A percentile compares a stretch with the other conserved stretches of the same genome.
phyloP scores from a whole-genome alignment of 2,888 invertebrate species.

The Gandaritis pyraliata region DNA sequence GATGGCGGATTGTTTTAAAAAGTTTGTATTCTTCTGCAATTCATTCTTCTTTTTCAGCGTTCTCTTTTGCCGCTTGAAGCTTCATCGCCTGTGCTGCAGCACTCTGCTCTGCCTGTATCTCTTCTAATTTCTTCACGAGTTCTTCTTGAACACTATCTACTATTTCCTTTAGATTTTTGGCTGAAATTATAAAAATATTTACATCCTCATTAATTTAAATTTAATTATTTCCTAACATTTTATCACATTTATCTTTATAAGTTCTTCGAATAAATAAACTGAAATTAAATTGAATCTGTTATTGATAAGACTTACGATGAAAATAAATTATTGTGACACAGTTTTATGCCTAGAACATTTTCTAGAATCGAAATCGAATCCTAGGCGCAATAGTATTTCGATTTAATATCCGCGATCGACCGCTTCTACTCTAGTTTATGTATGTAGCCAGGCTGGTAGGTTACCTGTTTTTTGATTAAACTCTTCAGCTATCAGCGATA shows the following conservation, averaged over 20 bases:
- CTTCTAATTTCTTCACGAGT: slow-evolving; percentile 71
- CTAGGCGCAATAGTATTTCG: too few species aligned
- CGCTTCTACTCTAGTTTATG: neutral
- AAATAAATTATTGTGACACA: too few species aligned
- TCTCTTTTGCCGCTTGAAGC: slow-evolving; percentile 18
- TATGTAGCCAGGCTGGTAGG: neutral
- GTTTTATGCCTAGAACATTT: too few species aligned
- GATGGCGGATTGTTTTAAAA: slow-evolving; percentile 2
- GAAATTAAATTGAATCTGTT: too few species aligned
- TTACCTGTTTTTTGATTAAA: slow-evolving; percentile 79
- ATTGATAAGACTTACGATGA: too few species aligned
- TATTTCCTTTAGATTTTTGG: slow-evolving; percentile 77
- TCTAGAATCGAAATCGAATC: too few species aligned
- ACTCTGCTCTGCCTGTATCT: slow-evolving; percentile 64
- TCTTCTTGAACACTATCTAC: slow-evolving; percentile 78
- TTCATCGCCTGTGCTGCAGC: slow-evolving; percentile 27
- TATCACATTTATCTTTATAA: too few species aligned
- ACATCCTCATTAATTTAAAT: too few species aligned
- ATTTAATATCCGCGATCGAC: too few species aligned
- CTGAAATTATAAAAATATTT: slow-evolving; percentile 47
- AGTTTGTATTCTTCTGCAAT: slow-evolving; percentile 30
- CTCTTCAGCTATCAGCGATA: slow-evolving; percentile 79
- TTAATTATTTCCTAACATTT: too few species aligned
- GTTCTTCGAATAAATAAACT: too few species aligned
- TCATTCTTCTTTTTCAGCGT: slow-evolving; percentile 21